phyloP scores from a whole-genome alignment of 2,797 vertebrate genomes.

The Hippoglossus hippoglossus region DNA sequence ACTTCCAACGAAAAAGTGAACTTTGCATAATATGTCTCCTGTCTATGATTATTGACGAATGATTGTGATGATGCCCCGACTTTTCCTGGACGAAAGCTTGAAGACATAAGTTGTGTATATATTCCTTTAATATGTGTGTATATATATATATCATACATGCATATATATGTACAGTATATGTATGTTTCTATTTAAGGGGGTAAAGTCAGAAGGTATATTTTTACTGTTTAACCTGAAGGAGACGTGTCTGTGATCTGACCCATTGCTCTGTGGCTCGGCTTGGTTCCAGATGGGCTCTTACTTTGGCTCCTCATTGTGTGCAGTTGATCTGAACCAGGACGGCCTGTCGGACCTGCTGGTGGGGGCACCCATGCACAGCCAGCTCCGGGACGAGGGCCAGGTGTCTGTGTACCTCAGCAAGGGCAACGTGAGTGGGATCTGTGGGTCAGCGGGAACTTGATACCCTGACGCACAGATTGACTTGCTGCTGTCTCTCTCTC shows the following conservation, averaged over 20 bases:
- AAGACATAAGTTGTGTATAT: conserved; percentile 41
- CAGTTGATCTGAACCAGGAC: conserved; percentile 98
- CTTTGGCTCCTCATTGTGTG: conserved; percentile 99
- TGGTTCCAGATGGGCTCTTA: conserved; percentile 99
- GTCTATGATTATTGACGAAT: no score
- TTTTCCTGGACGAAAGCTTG: conserved; percentile 4
- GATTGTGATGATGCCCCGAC: no score
- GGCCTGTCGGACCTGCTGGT: conserved; percentile 98
- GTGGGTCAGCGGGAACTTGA: conserved; percentile 40
- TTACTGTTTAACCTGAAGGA: conserved; percentile 44
- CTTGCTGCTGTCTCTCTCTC: conserved; percentile 15
- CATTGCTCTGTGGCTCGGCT: conserved; percentile 91
- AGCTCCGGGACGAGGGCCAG: conserved; percentile 96
- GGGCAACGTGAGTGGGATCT: conserved; percentile 93
- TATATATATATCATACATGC: no score
- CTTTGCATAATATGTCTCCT: no score
- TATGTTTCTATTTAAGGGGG: conserved; percentile 22
- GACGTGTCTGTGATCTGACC: conserved; percentile 83
- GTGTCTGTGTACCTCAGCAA: conserved; percentile 96
- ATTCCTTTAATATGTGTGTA: conserved; percentile 33
- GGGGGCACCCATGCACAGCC: conserved; percentile 97
- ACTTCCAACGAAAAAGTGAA: no score
- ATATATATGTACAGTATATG: no score
- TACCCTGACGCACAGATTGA: conserved; percentile 26
- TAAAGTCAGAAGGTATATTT: conserved; percentile 38